phyloP scores from a whole-genome alignment of 2,797 vertebrate genomes.

The Chelon labrosus region DNA sequence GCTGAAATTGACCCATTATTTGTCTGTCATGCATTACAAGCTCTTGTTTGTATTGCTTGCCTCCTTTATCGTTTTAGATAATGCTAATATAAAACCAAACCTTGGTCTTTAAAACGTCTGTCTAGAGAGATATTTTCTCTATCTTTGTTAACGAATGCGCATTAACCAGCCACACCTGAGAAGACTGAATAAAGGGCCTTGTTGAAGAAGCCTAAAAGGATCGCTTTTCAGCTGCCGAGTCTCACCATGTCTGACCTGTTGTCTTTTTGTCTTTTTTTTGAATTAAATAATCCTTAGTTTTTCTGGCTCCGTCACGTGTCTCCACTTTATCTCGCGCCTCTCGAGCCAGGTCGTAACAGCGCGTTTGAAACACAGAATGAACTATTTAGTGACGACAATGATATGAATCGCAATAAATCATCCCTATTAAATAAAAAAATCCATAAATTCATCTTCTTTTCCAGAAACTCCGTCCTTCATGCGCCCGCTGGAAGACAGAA shows the following conservation, averaged over 20 bases:
- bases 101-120: background rate
- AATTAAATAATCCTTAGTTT: too few species aligned
- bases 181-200: too few species aligned
- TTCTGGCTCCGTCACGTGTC: too few species aligned
- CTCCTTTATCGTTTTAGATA: constrained; percentile 3
- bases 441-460: constrained; percentile 29
- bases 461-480: constrained; percentile 96
- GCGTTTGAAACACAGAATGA: background rate
- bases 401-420: background rate
- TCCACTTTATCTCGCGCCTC: too few species aligned
- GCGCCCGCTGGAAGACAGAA: constrained; percentile 91
- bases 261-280: too few species aligned
- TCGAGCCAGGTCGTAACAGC: too few species aligned
- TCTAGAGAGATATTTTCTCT: too few species aligned
- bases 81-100: constrained; percentile 8
- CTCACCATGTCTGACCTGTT: too few species aligned
- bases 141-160: constrained; percentile 16
- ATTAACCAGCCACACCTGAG: too few species aligned
- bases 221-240: too few species aligned
- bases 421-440: constrained; percentile 28
- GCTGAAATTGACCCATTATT: constrained; percentile 30
- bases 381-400: constrained; percentile 4
- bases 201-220: too few species aligned
- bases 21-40: constrained; percentile 22
- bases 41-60: constrained; percentile 26